Conservation (phyloP, 1,140 invertebrate species). For the Drosophila setifemur region DNA sequence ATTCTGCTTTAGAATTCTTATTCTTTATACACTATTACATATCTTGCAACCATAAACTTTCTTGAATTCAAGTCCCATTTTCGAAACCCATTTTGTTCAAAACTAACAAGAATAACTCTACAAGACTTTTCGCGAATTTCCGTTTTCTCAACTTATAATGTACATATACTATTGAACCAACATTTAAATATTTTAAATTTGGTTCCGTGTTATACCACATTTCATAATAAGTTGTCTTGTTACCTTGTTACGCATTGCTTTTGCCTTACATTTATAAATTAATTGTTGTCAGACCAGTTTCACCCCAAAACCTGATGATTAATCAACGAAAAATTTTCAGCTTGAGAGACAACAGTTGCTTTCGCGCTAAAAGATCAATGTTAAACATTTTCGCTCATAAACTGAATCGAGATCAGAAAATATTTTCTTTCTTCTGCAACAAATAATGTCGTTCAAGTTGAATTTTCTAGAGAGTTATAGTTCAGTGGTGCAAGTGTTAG, state of each 20-base stretch:
- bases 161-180: constrained; percentile 76
- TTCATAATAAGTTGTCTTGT: background rate
- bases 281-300: background rate
- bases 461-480: too few relatives aligned
- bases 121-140: constrained; percentile 82
- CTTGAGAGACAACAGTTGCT: too few relatives aligned
- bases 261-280: background rate
- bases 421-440: too few relatives aligned
- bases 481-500: too few relatives aligned
- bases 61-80: constrained; percentile 60
- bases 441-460: too few relatives aligned
- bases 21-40: constrained; percentile 82
- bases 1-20: too few relatives aligned
- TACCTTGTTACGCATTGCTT: background rate
- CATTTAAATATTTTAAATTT: background rate
- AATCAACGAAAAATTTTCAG: too few relatives aligned
- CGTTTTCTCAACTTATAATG: constrained; percentile 81
- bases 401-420: too few relatives aligned
- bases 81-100: constrained; percentile 71
- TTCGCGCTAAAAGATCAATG: too few relatives aligned
- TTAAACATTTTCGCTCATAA: too few relatives aligned
- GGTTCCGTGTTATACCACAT: constrained; percentile 1
- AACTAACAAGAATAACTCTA: constrained; percentile 81
- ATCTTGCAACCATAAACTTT: constrained; percentile 74
- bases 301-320: constrained; percentile 6